Evolutionary conservation across 2,888 invertebrate genomes (phyloP), one percentile per base, ranked within the genome.

Genomic region (Trypoxylon attenuatum): DNA sequence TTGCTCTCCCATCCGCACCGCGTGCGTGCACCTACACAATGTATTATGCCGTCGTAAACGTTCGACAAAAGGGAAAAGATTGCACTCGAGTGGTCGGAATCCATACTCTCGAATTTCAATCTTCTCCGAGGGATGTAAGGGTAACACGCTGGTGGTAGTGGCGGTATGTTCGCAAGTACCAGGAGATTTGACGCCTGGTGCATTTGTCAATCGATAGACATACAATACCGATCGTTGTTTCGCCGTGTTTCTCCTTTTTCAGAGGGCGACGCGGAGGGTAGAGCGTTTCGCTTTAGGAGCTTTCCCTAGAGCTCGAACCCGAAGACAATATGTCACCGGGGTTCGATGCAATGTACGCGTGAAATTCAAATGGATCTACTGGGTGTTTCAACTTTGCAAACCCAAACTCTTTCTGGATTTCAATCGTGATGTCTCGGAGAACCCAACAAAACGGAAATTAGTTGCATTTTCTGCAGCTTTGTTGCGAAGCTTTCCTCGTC

Each of bases 301-400:
- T 41, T 25, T 51, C 57, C 29, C 39, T 10, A 25, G 4, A 33
- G 0, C 33, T 10, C 33, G 2, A 33, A 13, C 33, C 47, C 19
- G 18, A 16, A 33, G 51, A 16, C 59, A 71, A 71, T 71, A 69
- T 60, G 59, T 62, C 58, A 69, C 58, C 47, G 43, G 10, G 13
- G 33, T 33, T 33, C 10, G 10, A 33, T 13, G 10, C 16, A 15
- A 15, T 19, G 16, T 10, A 41, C 41, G 41, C 13, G 10, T 27
- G 27, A 27, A 27, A 6, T 27, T 27, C 27, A 27, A n/a, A n/a
- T n/a, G n/a, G n/a, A n/a, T n/a, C n/a, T n/a, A n/a, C n/a, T n/a
- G n/a, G n/a, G n/a, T n/a, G n/a, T n/a, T n/a, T n/a, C n/a, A n/a
- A n/a, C n/a, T n/a, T n/a, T n/a, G n/a, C n/a, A n/a, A n/a, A n/a